These are phyloP conservation scores for Temnopleurus reevesii DNA, from an alignment of 53 echinoderm and acorn worm species.

Conservation along the genomic window DNA sequence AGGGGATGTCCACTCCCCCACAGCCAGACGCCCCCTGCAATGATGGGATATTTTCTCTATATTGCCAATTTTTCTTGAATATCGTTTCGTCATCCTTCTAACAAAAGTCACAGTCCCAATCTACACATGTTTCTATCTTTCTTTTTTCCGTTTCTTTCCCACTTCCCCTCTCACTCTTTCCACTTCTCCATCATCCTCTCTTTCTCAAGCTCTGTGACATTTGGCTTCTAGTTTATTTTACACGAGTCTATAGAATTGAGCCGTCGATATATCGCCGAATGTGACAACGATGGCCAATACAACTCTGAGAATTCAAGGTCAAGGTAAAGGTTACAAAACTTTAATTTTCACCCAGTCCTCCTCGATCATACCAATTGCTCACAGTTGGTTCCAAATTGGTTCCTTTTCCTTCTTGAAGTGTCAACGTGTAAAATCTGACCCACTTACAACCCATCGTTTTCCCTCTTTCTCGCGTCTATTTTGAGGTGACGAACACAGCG, in stretches of 20 bases:
- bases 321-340: slow-evolving; percentile 3
- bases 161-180: background rate
- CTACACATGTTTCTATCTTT: no score
- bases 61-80: no score
- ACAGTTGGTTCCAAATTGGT: background rate
- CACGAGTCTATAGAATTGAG: background rate
- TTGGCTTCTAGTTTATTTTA: background rate
- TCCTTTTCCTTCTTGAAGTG: slow-evolving; percentile 7
- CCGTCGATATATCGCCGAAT: background rate
- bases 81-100: no score
- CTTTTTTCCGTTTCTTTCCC: background rate
- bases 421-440: slow-evolving; percentile 14
- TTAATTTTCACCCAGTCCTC: slow-evolving; percentile 9
- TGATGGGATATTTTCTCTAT: no score
- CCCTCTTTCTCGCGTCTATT: background rate
- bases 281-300: slow-evolving; percentile 30
- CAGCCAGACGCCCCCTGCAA: no score
- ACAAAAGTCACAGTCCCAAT: no score
- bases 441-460: background rate
- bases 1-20: no score
- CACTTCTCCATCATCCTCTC: background rate
- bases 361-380: slow-evolving; percentile 23
- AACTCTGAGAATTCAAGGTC: slow-evolving; percentile 34
- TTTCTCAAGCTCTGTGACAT: background rate
- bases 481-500: slow-evolving; percentile 24